A percentile compares a stretch with the other conserved stretches of the same genome.
phyloP scores from a whole-genome alignment of 2,888 invertebrate genomes.

The Watsonalla cultraria region DNA sequence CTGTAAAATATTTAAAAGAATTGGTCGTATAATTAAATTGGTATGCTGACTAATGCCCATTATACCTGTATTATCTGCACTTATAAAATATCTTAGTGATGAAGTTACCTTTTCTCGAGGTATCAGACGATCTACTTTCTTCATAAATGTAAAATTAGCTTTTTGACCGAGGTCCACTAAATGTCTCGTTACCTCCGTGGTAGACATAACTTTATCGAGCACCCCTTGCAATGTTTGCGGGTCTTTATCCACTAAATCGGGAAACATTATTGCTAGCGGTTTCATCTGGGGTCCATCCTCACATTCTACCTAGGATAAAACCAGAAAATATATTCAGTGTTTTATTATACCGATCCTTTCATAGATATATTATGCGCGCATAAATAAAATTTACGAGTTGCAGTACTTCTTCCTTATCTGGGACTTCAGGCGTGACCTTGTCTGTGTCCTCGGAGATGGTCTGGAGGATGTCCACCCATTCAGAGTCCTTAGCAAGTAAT shows the following conservation, averaged over 20 bases:
- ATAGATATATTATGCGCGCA: neutral
- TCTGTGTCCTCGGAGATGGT: slow-evolving; percentile 20
- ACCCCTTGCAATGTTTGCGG: slow-evolving; percentile 56
- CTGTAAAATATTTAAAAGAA: slow-evolving; percentile 31
- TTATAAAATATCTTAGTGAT: too few species aligned
- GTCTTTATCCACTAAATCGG: slow-evolving; percentile 54
- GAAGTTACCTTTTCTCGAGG: slow-evolving; percentile 52
- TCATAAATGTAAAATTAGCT: slow-evolving; percentile 64
- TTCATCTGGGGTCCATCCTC: slow-evolving; percentile 55
- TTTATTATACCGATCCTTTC: neutral
- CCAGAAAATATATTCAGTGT: slow-evolving; percentile 4
- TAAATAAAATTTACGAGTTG: slow-evolving; percentile 47
- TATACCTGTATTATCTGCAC: too few species aligned
- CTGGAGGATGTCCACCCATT: slow-evolving; percentile 65
- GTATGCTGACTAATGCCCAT: too few species aligned
- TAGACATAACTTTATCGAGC: slow-evolving; percentile 59
- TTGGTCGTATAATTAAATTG: too few species aligned
- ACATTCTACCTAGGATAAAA: slow-evolving; percentile 46
- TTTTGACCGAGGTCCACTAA: slow-evolving; percentile 61
- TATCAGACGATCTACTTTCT: slow-evolving; percentile 58
- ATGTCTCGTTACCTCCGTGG: slow-evolving; percentile 64
- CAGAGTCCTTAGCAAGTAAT: slow-evolving; percentile 68
- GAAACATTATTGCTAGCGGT: slow-evolving; percentile 63
- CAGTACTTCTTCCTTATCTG: slow-evolving; percentile 54
- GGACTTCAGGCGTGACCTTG: slow-evolving; percentile 22